Evolutionary conservation across 2,113 vertebrate species (phyloP), one percentile per base, ranked within the genome.

Genomic region (Percopsis transmontana): DNA sequence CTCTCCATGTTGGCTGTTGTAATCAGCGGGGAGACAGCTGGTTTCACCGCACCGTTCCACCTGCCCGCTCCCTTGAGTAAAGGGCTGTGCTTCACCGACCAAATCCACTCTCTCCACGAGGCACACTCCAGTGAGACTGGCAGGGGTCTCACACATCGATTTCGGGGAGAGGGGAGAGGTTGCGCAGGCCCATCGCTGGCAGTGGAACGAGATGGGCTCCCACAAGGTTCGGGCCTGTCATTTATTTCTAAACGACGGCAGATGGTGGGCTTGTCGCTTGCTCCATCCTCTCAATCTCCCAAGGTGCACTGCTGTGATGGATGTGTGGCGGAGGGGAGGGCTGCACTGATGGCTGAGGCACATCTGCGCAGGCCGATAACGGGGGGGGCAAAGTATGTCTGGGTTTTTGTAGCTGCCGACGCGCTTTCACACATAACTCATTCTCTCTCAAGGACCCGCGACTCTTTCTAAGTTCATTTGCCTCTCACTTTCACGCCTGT

Each of bases 201-300:
- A 88, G 47, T 24, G 59, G 84, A 85, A 89, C 69, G 78, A 90
- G 89, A 86, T 74, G 64, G 70, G 79, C 84, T 87, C 88, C 88
- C 89, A 77, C 79, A 61, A 83, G 88, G 84, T 87, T 88, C 82
- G 76, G 80, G 82, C 72, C 75, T 83, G 87, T 91, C 88, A 89
- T 91, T 91, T 89, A 84, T 90, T 89, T 90, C 85, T 90, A 91
- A 91, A 88, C 87, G 89, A 74, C 76, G 82, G 88, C 89, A 91
- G 89, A 91, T 91, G 89, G 89, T 68, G 82, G 72, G 80, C 82
- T 87, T 89, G 87, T 87, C 83, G 63, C 85, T 68, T 14, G 77
- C 77, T 21, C 81, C 80, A 58, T 80, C 69, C 83, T 84, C 84
- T 85, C 86, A 66, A 63, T 84, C 85, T 91, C 89, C 87, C 89